Percentiles rank a stretch among this genome's conserved stretches.
Conservation (phyloP, 2,797 vertebrate genomes). For the Rachycentron canadum region DNA sequence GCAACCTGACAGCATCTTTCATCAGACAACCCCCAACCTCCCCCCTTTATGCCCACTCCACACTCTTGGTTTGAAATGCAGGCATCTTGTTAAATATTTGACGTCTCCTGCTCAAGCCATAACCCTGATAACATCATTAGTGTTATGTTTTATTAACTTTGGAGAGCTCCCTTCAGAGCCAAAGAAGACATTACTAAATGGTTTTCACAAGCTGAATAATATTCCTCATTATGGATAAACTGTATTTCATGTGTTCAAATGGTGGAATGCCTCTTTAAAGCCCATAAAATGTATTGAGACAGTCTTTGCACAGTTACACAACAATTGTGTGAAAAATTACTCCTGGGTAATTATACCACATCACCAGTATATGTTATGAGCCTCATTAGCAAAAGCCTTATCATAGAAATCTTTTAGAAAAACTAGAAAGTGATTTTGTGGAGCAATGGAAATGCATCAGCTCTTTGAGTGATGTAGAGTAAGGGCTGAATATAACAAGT, state of each 20-base stretch:
- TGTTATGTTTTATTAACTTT: background rate
- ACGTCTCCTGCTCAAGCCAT: background rate
- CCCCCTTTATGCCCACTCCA: background rate
- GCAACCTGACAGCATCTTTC: background rate
- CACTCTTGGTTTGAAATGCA: constrained; percentile 5
- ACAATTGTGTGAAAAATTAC: constrained; percentile 7
- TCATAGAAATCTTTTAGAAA: background rate
- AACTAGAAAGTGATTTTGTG: background rate
- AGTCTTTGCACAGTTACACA: background rate
- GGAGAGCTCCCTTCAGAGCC: background rate
- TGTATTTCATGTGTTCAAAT: background rate
- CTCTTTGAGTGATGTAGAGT: background rate
- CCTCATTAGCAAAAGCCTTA: constrained; percentile 26
- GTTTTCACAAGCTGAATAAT: background rate
- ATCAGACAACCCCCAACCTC: background rate
- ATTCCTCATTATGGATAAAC: background rate
- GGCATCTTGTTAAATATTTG: constrained; percentile 11
- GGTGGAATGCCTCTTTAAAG: background rate
- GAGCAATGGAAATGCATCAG: background rate
- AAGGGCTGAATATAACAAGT: background rate
- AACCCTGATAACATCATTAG: constrained; percentile 2
- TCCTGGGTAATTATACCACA: constrained; percentile 33
- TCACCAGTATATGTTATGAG: constrained; percentile 22
- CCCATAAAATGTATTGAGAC: constrained; percentile 1
- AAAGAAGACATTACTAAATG: background rate